phyloP scores from a whole-genome alignment of 2,888 invertebrate species.

The Hydrotaea cyrtoneurina region DNA sequence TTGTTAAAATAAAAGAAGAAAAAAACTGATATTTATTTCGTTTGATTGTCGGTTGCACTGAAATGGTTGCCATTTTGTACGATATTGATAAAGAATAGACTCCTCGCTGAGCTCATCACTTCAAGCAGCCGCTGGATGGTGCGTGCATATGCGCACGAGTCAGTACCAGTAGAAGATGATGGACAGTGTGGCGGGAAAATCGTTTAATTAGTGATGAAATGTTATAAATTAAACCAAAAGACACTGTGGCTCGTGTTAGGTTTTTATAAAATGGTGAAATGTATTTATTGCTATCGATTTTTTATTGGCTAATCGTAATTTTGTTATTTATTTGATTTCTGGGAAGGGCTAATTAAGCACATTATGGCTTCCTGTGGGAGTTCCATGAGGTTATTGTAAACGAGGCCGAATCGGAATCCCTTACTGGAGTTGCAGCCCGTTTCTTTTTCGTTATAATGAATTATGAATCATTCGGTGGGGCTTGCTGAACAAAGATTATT shows the following conservation, averaged over 20 bases:
- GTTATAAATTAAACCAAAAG: neutral
- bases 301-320: conserved; percentile 49
- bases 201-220: conserved; percentile 11
- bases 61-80: conserved; percentile 34
- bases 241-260: conserved; percentile 10
- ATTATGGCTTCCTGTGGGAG: conserved; percentile 2
- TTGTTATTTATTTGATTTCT: conserved; percentile 48
- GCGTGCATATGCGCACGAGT: neutral
- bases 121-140: neutral
- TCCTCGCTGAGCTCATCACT: neutral
- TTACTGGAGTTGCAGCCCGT: too few species aligned
- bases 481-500: too few species aligned
- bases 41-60: neutral
- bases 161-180: neutral
- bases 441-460: too few species aligned
- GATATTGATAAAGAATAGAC: conserved; percentile 10
- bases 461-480: too few species aligned
- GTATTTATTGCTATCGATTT: neutral
- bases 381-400: neutral
- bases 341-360: neutral
- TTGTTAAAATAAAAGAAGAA: conserved; percentile 53
- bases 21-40: neutral
- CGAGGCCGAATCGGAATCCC: too few species aligned
- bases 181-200: neutral
- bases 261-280: neutral